These are phyloP conservation scores for Brachionus sp. DNA, from an alignment of 1,140 invertebrate genomes.

Conservation along the genomic window DNA sequence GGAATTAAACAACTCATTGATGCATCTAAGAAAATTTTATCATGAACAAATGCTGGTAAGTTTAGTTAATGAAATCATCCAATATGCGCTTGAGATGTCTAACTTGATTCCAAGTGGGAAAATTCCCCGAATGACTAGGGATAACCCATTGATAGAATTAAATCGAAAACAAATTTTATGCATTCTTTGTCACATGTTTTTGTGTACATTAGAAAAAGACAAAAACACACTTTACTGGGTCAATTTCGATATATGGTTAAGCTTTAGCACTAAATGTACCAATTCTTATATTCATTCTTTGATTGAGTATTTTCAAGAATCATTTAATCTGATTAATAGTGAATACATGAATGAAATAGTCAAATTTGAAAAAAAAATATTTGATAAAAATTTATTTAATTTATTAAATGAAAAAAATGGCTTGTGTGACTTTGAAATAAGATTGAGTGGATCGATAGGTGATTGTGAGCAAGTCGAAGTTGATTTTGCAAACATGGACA, in stretches of 20 bases:
- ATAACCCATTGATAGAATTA: not conserved
- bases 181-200: conserved; percentile 42
- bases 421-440: not conserved
- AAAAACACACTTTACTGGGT: conserved; percentile 19
- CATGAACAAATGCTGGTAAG: not conserved
- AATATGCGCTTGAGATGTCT: not conserved
- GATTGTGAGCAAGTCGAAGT: not conserved
- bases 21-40: not conserved
- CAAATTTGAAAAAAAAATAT: conserved; percentile 5
- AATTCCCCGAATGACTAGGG: not conserved
- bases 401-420: not conserved
- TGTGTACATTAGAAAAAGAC: conserved; percentile 4
- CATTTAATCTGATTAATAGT: not conserved
- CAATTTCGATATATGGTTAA: conserved; percentile 23
- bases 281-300: not conserved
- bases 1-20: not conserved
- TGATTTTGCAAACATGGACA: conserved; percentile 45
- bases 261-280: not conserved
- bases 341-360: not conserved
- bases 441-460: not conserved
- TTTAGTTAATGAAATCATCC: not conserved
- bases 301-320: conserved; percentile 8
- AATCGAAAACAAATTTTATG: conserved; percentile 4
- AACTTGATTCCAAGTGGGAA: not conserved
- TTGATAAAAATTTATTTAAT: not conserved